These are phyloP conservation scores for Hylyphantes graminicola DNA, from an alignment of 1,140 invertebrate species.

Conservation along the genomic window DNA sequence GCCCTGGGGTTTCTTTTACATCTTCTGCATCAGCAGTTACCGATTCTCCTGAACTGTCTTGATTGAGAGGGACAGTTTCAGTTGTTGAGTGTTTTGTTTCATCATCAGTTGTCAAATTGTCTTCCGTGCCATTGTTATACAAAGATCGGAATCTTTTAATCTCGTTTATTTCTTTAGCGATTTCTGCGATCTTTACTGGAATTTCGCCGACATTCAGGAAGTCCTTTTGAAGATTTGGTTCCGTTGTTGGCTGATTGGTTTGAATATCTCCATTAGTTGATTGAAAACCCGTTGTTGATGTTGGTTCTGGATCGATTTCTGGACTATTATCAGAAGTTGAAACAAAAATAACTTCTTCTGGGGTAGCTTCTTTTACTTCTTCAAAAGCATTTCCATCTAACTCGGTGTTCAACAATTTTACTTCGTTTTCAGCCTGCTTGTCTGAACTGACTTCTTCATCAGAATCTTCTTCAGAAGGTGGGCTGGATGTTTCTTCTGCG, in stretches of 20 bases:
- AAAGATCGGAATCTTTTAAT: slow-evolving; percentile 1
- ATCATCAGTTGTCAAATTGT: neutral
- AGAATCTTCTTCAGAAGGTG: neutral
- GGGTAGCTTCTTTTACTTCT: slow-evolving; percentile 1
- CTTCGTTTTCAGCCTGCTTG: neutral
- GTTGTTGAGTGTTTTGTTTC: neutral
- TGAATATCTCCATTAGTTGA: neutral
- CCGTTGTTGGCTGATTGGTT: neutral
- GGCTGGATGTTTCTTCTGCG: neutral
- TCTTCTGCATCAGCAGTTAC: neutral
- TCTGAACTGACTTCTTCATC: slow-evolving; percentile 1
- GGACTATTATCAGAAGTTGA: neutral
- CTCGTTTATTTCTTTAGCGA: neutral
- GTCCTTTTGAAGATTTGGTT: neutral
- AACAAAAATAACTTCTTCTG: neutral
- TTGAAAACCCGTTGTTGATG: neutral
- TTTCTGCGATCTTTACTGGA: neutral
- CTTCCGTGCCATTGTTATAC: neutral
- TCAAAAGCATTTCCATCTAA: neutral
- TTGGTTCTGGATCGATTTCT: neutral
- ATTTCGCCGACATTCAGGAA: neutral
- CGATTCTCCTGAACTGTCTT: neutral
- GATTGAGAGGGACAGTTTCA: neutral
- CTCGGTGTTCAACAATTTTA: neutral
- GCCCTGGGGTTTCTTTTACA: neutral